phyloP scores from a whole-genome alignment of 2,797 vertebrate genomes.

The Hipposideros larvatus region DNA sequence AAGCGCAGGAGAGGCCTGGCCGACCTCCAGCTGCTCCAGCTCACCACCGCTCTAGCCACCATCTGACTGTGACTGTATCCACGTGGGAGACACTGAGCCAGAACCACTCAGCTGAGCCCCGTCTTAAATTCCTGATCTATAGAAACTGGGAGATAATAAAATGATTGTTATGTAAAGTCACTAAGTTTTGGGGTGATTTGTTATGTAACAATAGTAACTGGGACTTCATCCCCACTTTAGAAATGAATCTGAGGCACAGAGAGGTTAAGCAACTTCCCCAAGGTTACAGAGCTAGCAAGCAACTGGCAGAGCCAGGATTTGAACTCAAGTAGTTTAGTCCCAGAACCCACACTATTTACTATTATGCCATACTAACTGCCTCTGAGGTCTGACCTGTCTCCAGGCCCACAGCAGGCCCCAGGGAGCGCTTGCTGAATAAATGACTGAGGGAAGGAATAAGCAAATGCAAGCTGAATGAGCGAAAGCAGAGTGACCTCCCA shows the following conservation, averaged over 20 bases:
- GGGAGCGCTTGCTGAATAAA: not conserved
- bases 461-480: not conserved
- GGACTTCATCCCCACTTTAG: not conserved
- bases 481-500: not conserved
- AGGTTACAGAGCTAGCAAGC: conserved; percentile 10
- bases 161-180: not conserved
- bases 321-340: not conserved
- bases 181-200: not conserved
- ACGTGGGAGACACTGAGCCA: not conserved
- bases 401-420: not conserved
- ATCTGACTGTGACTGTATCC: not conserved
- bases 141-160: conserved; percentile 3
- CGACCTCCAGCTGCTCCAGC: not conserved
- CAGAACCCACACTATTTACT: not conserved
- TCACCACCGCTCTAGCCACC: not conserved
- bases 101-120: not conserved
- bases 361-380: not conserved
- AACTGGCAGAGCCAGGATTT: not conserved
- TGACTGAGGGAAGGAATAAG: not conserved
- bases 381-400: not conserved
- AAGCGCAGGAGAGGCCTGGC: not conserved
- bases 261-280: conserved; percentile 1
- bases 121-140: not conserved
- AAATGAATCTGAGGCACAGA: not conserved
- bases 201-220: not conserved